phyloP scores from a whole-genome alignment of 2,113 vertebrate species.

The Bos javanicus region DNA sequence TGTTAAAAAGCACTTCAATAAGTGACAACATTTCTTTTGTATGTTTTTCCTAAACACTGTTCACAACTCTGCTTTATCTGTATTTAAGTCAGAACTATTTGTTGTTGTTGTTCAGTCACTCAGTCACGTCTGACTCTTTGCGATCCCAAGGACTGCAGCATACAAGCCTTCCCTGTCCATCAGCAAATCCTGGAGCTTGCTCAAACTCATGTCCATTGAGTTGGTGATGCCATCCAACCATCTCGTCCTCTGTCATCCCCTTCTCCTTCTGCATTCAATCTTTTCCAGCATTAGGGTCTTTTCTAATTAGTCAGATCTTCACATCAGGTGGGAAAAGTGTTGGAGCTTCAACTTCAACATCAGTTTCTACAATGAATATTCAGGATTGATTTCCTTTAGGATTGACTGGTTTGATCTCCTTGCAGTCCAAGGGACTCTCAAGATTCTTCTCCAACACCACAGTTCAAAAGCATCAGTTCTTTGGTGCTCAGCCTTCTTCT shows the following conservation, averaged over 20 bases:
- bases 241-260: not conserved
- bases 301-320: not conserved
- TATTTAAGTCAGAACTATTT: not conserved
- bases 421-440: not conserved
- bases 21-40: not conserved
- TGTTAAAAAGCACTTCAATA: conserved; percentile 6
- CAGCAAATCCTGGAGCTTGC: not conserved
- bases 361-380: not conserved
- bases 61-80: not conserved
- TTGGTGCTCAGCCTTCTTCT: not conserved
- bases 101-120: not conserved
- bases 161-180: not conserved
- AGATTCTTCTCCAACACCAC: not conserved
- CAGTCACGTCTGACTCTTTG: not conserved
- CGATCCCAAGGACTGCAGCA: not conserved
- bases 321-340: not conserved
- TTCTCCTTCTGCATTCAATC: not conserved
- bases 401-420: not conserved
- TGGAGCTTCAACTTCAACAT: not conserved
- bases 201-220: not conserved
- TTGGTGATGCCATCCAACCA: not conserved
- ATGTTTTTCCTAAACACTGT: not conserved
- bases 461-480: not conserved
- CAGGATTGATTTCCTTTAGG: not conserved
- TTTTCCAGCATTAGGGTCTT: not conserved